Conservation (phyloP, 2,888 invertebrate genomes). For the Xanthostigma xanthostigma region DNA sequence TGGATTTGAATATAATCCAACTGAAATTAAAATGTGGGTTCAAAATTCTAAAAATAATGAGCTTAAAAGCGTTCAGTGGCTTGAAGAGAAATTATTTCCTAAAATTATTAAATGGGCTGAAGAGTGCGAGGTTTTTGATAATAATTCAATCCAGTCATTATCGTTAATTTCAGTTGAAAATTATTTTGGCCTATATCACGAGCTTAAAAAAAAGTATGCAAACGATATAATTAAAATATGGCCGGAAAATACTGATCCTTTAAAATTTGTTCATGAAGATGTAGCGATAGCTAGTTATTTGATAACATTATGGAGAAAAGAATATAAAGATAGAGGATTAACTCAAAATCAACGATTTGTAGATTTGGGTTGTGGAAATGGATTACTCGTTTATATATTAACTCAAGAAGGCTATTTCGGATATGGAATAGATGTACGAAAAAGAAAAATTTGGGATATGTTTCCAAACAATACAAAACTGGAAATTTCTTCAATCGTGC, state of each 20-base stretch:
- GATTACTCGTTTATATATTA: constrained; percentile 76
- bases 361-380: constrained; percentile 97
- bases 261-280: constrained; percentile 93
- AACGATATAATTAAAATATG: constrained; percentile 44
- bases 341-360: constrained; percentile 51
- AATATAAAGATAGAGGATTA: constrained; percentile 28
- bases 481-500: constrained; percentile 51
- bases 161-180: constrained; percentile 47
- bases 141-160: constrained; percentile 37
- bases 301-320: constrained; percentile 60
- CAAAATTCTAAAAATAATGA: constrained; percentile 29
- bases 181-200: constrained; percentile 56
- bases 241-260: constrained; percentile 86
- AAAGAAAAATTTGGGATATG: constrained; percentile 76
- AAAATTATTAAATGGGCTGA: constrained; percentile 49
- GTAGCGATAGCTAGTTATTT: constrained; percentile 85
- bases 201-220: constrained; percentile 67
- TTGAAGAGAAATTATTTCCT: constrained; percentile 37
- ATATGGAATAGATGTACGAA: constrained; percentile 69
- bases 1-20: constrained; percentile 20
- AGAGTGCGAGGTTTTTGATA: constrained; percentile 23
- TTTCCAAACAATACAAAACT: constrained; percentile 50
- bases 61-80: constrained; percentile 32
- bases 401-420: constrained; percentile 71
- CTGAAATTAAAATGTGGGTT: constrained; percentile 26